Evolutionary conservation across 2,113 vertebrate species (phyloP).

Genomic region (Hyaena hyaena): DNA sequence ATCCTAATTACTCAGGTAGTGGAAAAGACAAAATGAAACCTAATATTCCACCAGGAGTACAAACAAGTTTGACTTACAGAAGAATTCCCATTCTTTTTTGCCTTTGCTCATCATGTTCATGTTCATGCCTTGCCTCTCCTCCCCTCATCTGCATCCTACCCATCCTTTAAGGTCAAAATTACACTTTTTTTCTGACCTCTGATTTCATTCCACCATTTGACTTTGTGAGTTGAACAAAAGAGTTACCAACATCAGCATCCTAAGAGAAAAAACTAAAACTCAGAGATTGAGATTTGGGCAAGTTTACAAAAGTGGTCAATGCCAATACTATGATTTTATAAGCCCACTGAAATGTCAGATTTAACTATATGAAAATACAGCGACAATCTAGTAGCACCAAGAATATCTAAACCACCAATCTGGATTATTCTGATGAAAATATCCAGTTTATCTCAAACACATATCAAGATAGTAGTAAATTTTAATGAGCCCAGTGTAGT

Average conservation of each 20-base stretch:
- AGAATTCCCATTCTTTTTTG: background rate
- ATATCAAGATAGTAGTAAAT: background rate
- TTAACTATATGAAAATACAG: slow-evolving; percentile 6
- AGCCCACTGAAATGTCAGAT: background rate
- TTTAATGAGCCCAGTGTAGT: background rate
- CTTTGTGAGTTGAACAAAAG: background rate
- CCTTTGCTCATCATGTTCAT: background rate
- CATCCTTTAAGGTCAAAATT: background rate
- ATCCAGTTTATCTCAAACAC: slow-evolving; percentile 15
- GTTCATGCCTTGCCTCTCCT: background rate
- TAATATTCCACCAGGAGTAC: background rate
- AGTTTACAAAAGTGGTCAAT: background rate
- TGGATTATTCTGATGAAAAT: background rate
- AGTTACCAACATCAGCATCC: background rate
- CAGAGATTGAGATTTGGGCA: background rate
- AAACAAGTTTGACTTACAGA: background rate
- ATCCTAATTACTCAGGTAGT: background rate
- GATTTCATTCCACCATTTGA: background rate
- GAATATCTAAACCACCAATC: background rate
- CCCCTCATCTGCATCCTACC: background rate
- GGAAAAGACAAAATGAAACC: slow-evolving; percentile 35
- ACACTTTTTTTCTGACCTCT: background rate
- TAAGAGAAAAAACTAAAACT: background rate
- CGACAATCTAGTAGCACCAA: background rate
- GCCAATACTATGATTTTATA: background rate